A percentile compares a stretch with the other conserved stretches of the same genome.
Evolutionary conservation across 2,797 vertebrate species (phyloP).

Genomic region (Helarctos malayanus): DNA sequence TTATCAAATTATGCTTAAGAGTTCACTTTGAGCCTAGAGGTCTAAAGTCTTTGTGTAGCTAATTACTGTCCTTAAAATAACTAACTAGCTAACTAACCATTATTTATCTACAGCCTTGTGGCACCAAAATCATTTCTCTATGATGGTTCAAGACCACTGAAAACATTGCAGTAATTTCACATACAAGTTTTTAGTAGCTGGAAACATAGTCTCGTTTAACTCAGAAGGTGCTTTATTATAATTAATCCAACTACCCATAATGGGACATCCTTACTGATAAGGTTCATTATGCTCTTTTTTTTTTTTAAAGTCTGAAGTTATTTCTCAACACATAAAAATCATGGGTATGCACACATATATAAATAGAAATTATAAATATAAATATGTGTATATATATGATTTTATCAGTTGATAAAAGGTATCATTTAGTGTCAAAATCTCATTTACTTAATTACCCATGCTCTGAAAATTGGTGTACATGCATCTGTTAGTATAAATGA

Average conservation of each 20-base stretch:
- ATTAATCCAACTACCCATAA: background rate
- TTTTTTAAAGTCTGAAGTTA: background rate
- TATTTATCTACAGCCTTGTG: background rate
- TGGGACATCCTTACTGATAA: background rate
- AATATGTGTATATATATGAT: background rate
- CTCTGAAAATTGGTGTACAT: background rate
- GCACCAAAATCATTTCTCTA: background rate
- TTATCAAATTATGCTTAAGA: background rate
- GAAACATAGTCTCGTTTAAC: background rate
- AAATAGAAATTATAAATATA: background rate
- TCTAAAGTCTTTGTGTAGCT: background rate
- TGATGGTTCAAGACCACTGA: background rate
- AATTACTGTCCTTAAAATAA: background rate
- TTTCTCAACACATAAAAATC: background rate
- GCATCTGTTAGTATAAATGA: background rate
- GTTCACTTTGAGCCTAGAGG: background rate
- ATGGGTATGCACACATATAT: background rate
- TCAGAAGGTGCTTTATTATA: background rate
- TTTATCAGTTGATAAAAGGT: constrained; percentile 18
- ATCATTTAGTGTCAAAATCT: background rate
- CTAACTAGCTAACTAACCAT: too few species aligned
- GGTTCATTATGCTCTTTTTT: background rate
- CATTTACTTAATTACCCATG: background rate
- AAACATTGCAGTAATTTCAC: background rate
- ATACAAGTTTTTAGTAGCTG: background rate